phyloP scores from a whole-genome alignment of 2,888 invertebrate species.

The Troides aeacus region DNA sequence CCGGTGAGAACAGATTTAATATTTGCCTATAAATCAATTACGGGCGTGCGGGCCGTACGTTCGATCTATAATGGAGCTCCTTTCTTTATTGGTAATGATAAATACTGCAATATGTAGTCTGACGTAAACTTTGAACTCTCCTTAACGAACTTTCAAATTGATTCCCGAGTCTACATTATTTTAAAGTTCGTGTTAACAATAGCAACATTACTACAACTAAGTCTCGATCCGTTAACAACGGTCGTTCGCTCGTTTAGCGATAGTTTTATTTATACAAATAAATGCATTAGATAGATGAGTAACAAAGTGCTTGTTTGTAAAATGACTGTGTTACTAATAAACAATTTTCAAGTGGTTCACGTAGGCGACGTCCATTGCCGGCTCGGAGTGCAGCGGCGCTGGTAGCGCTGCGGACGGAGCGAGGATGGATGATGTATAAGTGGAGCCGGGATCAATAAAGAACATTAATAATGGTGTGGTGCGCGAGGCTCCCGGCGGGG shows the following conservation, averaged over 20 bases:
- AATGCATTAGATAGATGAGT: constrained; percentile 67
- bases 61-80: constrained; percentile 61
- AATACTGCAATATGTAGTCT: constrained; percentile 43
- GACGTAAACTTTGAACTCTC: constrained; percentile 27
- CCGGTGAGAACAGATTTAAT: constrained; percentile 75
- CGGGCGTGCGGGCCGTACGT: constrained; percentile 59
- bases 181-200: background rate
- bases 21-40: constrained; percentile 78
- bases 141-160: constrained; percentile 14
- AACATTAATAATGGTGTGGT: constrained; percentile 40
- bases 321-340: constrained; percentile 42
- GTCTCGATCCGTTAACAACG: constrained; percentile 59
- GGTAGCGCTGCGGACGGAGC: constrained; percentile 22
- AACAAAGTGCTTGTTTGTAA: constrained; percentile 66
- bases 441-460: constrained; percentile 32
- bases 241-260: constrained; percentile 49
- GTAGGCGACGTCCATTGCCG: constrained; percentile 41
- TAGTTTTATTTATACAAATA: constrained; percentile 67
- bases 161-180: background rate
- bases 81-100: constrained; percentile 59
- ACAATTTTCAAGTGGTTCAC: constrained; percentile 27
- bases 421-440: constrained; percentile 38
- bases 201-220: background rate
- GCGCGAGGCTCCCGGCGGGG: constrained; percentile 58
- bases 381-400: constrained; percentile 1